Conservation (phyloP, 2,888 invertebrate genomes). For the Azorinus chamasolen region DNA sequence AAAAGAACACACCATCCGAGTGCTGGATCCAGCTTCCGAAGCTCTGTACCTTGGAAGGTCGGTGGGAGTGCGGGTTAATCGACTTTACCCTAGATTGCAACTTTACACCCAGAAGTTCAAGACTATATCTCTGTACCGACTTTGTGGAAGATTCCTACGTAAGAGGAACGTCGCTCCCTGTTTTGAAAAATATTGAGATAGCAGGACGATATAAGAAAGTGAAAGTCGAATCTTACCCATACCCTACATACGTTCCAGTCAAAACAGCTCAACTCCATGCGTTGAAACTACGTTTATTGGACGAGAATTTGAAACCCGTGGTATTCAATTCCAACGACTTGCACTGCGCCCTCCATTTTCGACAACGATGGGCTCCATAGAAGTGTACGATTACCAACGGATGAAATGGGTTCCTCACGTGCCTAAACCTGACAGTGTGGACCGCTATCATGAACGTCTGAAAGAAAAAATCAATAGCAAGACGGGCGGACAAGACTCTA, state of each 20-base stretch:
- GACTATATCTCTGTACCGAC: constrained; percentile 39
- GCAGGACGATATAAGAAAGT: constrained; percentile 14
- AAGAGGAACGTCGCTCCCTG: constrained; percentile 11
- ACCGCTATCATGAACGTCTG: constrained; percentile 24
- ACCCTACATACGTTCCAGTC: constrained; percentile 14
- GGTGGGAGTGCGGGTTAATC: constrained; percentile 26
- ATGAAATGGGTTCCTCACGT: constrained; percentile 33
- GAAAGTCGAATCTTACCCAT: background rate
- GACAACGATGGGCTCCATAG: constrained; percentile 38
- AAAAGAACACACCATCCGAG: constrained; percentile 30
- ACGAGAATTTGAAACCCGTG: constrained; percentile 19
- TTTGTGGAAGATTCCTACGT: constrained; percentile 28
- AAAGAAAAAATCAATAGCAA: constrained; percentile 14
- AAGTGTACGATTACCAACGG: constrained; percentile 30
- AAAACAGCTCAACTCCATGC: constrained; percentile 1
- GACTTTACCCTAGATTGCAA: constrained; percentile 31
- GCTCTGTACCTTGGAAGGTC: constrained; percentile 27
- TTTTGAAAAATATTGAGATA: constrained; percentile 30
- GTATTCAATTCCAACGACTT: constrained; percentile 22
- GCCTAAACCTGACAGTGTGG: constrained; percentile 22
- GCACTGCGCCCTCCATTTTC: constrained; percentile 34
- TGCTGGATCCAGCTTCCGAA: constrained; percentile 38
- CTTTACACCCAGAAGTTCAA: constrained; percentile 21
- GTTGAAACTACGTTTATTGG: constrained; percentile 14
- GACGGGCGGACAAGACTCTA: constrained; percentile 14